Conservation (phyloP, 2,797 vertebrate genomes). For the Poecilia velifera region DNA sequence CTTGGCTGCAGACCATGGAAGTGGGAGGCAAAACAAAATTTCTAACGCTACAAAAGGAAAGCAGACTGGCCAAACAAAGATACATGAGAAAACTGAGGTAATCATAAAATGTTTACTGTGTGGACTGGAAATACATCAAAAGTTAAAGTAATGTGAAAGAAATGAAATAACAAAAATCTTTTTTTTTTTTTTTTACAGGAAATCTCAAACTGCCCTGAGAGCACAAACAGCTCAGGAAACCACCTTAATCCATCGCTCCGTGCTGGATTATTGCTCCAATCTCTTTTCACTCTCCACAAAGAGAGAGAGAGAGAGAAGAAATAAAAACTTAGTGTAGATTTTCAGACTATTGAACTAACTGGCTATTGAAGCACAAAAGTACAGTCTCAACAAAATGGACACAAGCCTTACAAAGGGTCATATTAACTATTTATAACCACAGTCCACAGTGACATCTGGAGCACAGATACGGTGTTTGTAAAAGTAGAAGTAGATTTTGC, state of each 20-base stretch:
- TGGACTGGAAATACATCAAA: constrained; percentile 27
- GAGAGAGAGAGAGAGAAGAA: background rate
- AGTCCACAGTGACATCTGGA: constrained; percentile 60
- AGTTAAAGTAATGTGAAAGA: constrained; percentile 32
- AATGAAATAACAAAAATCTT: constrained; percentile 29
- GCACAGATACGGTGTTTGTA: constrained; percentile 49
- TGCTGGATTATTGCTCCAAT: constrained; percentile 27
- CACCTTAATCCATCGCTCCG: constrained; percentile 30
- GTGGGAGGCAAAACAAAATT: constrained; percentile 40
- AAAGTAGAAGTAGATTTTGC: constrained; percentile 20
- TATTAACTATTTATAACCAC: constrained; percentile 26
- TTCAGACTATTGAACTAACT: constrained; percentile 16
- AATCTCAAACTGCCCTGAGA: constrained; percentile 29
- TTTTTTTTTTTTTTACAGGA: constrained; percentile 27
- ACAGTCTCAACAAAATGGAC: constrained; percentile 36
- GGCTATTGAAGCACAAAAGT: constrained; percentile 2
- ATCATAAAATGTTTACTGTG: constrained; percentile 21
- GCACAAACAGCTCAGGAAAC: constrained; percentile 50
- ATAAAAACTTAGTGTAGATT: background rate
- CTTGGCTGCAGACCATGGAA: constrained; percentile 48
- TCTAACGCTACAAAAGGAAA: constrained; percentile 65
- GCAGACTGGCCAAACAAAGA: constrained; percentile 47
- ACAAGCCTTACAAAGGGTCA: background rate
- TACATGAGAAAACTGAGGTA: constrained; percentile 16
- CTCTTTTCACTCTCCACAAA: constrained; percentile 20